Evolutionary conservation across 2,888 invertebrate genomes (phyloP).

Genomic region (Stenurella melanura): DNA sequence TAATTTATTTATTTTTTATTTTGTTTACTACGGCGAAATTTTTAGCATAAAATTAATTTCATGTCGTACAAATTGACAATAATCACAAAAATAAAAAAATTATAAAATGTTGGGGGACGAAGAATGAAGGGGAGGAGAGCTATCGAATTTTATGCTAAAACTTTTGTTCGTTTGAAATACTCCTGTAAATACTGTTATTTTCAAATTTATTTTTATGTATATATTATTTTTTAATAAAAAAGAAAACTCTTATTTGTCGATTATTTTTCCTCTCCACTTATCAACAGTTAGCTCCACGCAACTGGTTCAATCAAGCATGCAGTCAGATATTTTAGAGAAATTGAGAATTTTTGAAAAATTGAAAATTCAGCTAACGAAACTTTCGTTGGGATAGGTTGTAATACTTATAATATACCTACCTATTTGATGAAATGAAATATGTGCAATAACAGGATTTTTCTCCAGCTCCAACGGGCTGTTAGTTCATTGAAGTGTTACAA

Average conservation of each 20-base stretch:
- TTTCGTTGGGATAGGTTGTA: no score
- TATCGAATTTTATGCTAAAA: slow-evolving; percentile 21
- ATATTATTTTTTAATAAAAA: slow-evolving; percentile 65
- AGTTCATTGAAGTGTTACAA: no score
- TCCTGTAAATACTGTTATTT: slow-evolving; percentile 64
- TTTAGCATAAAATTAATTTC: slow-evolving; percentile 17
- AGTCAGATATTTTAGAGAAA: no score
- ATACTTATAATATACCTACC: no score
- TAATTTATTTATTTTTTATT: slow-evolving; percentile 48
- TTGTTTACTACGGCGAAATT: slow-evolving; percentile 5
- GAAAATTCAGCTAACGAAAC: no score
- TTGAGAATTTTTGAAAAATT: no score
- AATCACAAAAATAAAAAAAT: slow-evolving; percentile 13
- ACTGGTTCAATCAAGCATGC: no score
- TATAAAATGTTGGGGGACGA: slow-evolving; percentile 9
- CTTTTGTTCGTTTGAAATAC: slow-evolving; percentile 56
- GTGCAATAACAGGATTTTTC: no score
- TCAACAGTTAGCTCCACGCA: no score
- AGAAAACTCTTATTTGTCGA: slow-evolving; percentile 28
- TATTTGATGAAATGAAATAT: no score
- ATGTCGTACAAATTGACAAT: slow-evolving; percentile 38
- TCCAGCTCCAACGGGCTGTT: no score
- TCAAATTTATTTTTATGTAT: slow-evolving; percentile 65
- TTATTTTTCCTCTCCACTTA: not conserved
- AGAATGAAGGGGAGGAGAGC: not conserved